These are phyloP conservation scores for Clanis bilineata DNA, from an alignment of 2,888 invertebrate genomes.

Conservation along the genomic window DNA sequence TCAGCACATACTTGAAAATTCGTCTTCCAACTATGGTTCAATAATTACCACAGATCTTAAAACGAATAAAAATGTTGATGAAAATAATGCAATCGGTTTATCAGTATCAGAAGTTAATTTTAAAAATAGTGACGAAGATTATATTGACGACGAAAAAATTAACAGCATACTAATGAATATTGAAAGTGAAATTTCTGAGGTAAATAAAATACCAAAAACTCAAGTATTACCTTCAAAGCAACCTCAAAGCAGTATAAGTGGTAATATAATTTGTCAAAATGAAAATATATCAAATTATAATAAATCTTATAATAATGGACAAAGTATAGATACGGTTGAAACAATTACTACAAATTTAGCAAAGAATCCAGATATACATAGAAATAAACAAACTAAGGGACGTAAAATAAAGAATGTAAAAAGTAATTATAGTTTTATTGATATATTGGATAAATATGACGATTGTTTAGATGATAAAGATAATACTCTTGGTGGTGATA, in stretches of 20 bases:
- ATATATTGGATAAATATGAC: constrained; percentile 50
- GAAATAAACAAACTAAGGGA: constrained; percentile 13
- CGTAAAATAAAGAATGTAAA: constrained; percentile 31
- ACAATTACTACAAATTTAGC: not conserved
- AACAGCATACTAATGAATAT: constrained; percentile 57
- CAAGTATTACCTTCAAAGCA: not conserved
- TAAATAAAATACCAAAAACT: constrained; percentile 1
- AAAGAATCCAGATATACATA: constrained; percentile 13
- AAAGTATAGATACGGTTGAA: not conserved
- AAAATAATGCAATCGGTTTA: not conserved
- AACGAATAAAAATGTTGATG: constrained; percentile 7
- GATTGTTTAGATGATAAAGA: constrained; percentile 42
- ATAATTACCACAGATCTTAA: not conserved
- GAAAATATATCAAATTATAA: not conserved
- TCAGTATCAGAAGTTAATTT: constrained; percentile 21
- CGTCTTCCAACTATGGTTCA: not conserved
- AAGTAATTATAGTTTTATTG: constrained; percentile 58
- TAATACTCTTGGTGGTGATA: constrained; percentile 18
- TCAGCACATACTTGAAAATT: not conserved
- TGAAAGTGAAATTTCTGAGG: constrained; percentile 58
- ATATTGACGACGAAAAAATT: constrained; percentile 49
- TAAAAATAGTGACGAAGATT: constrained; percentile 38
- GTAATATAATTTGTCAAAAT: not conserved
- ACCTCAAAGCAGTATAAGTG: not conserved
- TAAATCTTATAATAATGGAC: not conserved